These are phyloP conservation scores for Hyphantria cunea DNA, from an alignment of 1,140 invertebrate species.

Conservation along the genomic window DNA sequence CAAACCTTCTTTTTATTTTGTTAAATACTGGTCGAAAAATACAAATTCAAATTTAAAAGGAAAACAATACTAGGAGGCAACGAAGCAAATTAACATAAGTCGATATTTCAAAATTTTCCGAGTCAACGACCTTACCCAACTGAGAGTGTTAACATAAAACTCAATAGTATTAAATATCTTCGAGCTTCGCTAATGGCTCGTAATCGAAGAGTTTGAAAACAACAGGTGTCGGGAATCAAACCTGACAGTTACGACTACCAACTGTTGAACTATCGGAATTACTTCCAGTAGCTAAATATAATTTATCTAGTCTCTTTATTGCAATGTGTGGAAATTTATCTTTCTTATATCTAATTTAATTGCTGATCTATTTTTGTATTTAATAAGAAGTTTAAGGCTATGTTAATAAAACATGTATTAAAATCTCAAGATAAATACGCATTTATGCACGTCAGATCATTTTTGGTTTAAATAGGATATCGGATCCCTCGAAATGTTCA, in stretches of 20 bases:
- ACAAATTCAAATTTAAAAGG: too few species aligned
- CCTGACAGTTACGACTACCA: conserved; percentile 58
- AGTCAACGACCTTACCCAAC: conserved; percentile 26
- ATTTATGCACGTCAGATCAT: too few species aligned
- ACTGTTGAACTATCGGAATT: conserved; percentile 50
- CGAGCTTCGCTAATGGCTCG: conserved; percentile 62
- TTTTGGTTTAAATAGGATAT: too few species aligned
- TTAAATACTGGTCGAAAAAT: too few species aligned
- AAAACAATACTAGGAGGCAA: neutral
- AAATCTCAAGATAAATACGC: too few species aligned
- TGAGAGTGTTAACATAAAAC: conserved; percentile 26
- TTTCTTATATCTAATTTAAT: neutral
- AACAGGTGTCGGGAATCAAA: conserved; percentile 75
- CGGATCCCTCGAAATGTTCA: too few species aligned
- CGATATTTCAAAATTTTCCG: neutral
- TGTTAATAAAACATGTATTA: conserved; percentile 19
- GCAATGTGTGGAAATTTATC: neutral
- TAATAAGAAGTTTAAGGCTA: conserved; percentile 2
- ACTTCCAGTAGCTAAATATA: conserved; percentile 24
- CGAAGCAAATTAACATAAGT: neutral
- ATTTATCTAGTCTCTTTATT: conserved; percentile 19
- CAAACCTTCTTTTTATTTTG: neutral
- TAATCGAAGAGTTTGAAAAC: conserved; percentile 69
- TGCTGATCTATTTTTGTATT: neutral
- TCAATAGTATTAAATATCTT: conserved; percentile 63